Conservation (phyloP, 2,888 invertebrate genomes). For the Liposcelis brunnea region DNA sequence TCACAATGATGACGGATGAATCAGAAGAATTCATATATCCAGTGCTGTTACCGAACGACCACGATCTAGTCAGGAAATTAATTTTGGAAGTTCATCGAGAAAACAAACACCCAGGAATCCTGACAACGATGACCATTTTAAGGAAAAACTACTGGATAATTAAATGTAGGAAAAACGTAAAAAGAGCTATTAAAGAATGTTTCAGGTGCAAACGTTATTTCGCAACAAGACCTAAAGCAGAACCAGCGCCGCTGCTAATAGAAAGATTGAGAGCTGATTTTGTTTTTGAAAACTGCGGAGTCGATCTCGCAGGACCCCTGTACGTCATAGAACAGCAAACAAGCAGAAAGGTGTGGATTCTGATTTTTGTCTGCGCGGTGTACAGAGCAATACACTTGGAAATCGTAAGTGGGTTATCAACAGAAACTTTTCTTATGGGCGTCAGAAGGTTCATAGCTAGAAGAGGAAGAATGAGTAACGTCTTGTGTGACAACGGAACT, state of each 20-base stretch:
- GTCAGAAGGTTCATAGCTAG: constrained; percentile 23
- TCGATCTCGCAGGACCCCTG: constrained; percentile 25
- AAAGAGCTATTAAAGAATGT: constrained; percentile 10
- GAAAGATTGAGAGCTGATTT: constrained; percentile 19
- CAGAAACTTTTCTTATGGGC: constrained; percentile 20
- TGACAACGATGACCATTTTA: not conserved
- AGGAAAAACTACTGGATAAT: not conserved
- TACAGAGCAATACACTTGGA: constrained; percentile 25
- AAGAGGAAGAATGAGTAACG: constrained; percentile 20
- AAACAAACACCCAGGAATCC: not conserved
- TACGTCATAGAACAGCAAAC: too few species aligned
- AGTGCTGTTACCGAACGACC: not conserved
- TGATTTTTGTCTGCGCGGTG: constrained; percentile 24
- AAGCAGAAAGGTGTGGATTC: constrained; percentile 22
- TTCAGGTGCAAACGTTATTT: constrained; percentile 15
- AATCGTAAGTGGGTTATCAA: constrained; percentile 19
- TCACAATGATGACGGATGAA: too few species aligned
- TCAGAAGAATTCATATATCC: too few species aligned
- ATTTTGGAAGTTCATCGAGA: not conserved
- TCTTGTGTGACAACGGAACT: constrained; percentile 25
- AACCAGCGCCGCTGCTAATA: constrained; percentile 19
- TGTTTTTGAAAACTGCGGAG: constrained; percentile 21
- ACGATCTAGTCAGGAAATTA: not conserved
- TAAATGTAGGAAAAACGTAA: not conserved
- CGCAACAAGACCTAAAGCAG: constrained; percentile 15